phyloP scores from a whole-genome alignment of 2,888 invertebrate genomes.

The Lepas anatifera region DNA sequence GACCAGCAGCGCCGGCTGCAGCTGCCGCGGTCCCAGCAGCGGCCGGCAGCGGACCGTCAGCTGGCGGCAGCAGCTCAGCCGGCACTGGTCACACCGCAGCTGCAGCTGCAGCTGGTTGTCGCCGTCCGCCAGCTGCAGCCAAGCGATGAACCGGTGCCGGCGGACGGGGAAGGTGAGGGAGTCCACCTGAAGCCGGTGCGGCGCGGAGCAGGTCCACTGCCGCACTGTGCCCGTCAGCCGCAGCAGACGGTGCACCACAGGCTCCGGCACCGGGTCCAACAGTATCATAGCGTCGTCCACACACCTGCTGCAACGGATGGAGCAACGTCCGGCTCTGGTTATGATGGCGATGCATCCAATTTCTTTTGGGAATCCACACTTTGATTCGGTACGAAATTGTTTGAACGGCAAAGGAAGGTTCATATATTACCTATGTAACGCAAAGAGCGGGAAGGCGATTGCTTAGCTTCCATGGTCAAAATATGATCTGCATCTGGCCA shows the following conservation, averaged over 20 bases:
- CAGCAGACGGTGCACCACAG: background rate
- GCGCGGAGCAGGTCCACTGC: background rate
- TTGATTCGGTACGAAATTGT: too few species aligned
- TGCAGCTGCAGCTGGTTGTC: background rate
- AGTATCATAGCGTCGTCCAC: background rate
- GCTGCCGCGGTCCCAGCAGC: background rate
- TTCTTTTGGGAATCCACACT: too few species aligned
- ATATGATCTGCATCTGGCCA: too few species aligned
- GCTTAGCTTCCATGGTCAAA: too few species aligned
- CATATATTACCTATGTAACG: too few species aligned
- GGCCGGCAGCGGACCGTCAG: background rate
- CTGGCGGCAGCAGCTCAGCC: background rate
- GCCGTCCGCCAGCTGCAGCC: background rate
- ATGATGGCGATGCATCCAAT: too few species aligned
- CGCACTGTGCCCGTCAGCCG: background rate
- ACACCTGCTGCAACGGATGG: too few species aligned
- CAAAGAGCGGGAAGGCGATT: too few species aligned
- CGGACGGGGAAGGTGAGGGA: background rate
- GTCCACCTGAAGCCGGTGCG: background rate
- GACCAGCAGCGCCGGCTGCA: slow-evolving; percentile 1
- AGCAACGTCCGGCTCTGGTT: too few species aligned
- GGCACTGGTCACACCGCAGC: background rate
- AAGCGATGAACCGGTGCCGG: background rate
- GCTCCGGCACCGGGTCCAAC: background rate
- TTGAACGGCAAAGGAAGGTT: too few species aligned